These are phyloP conservation scores for Epistrophe eligans DNA, from an alignment of 2,888 invertebrate species.

Conservation along the genomic window DNA sequence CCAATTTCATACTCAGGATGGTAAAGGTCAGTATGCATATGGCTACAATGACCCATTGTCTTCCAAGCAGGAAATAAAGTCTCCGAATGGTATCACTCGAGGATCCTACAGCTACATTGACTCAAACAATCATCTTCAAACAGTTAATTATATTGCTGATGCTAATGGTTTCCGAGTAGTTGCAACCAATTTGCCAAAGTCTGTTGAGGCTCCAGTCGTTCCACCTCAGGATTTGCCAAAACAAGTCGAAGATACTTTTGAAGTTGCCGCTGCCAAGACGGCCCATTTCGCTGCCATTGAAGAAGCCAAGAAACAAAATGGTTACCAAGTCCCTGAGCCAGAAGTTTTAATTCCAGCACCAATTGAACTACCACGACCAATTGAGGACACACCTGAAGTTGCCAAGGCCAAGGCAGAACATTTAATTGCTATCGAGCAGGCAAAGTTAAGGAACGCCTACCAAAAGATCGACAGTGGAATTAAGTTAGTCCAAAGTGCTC, in stretches of 20 bases:
- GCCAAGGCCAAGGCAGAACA: constrained; percentile 81
- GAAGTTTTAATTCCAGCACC: background rate
- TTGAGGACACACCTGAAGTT: constrained; percentile 10
- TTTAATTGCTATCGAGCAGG: constrained; percentile 80
- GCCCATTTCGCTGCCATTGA: constrained; percentile 1
- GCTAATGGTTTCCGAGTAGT: constrained; percentile 86
- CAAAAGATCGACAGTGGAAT: constrained; percentile 52
- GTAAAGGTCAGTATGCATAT: constrained; percentile 86
- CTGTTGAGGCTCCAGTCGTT: background rate
- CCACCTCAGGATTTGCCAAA: background rate
- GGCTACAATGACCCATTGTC: constrained; percentile 87
- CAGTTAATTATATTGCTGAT: constrained; percentile 86
- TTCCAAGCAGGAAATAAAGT: constrained; percentile 86
- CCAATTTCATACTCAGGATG: constrained; percentile 87
- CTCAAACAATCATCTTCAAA: constrained; percentile 84
- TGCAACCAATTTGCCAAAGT: constrained; percentile 86
- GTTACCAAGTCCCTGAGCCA: background rate
- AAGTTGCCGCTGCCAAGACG: background rate
- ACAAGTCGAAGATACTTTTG: background rate
- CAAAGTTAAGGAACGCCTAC: constrained; percentile 75
- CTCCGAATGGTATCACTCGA: constrained; percentile 86
- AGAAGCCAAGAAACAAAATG: constrained; percentile 1
- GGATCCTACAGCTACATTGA: constrained; percentile 87
- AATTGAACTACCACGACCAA: background rate
- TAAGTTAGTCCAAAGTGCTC: background rate